A percentile compares a stretch with the other conserved stretches of the same genome.
Conservation (phyloP, 2,113 vertebrate species). For the Hippocampus abdominalis region DNA sequence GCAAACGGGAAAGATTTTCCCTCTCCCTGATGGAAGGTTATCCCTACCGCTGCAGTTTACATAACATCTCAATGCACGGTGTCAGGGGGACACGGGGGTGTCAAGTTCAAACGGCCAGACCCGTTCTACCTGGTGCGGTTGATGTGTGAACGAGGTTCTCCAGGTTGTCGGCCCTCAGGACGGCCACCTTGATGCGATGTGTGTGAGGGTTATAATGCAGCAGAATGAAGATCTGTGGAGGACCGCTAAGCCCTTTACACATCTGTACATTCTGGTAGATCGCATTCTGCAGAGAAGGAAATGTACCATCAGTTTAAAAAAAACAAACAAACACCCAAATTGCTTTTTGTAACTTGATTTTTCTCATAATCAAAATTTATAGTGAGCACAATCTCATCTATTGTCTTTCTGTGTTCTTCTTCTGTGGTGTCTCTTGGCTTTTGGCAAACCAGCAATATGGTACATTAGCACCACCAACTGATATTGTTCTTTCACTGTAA, state of each 20-base stretch:
- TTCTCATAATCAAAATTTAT: no score
- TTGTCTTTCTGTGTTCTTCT: no score
- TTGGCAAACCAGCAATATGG: not conserved
- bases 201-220: constrained; percentile 68
- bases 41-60: constrained; percentile 18
- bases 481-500: not conserved
- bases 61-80: constrained; percentile 20
- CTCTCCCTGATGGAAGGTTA: constrained; percentile 40
- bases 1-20: constrained; percentile 64
- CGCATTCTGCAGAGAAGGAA: constrained; percentile 43
- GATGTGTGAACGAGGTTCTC: constrained; percentile 29
- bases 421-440: not conserved
- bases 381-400: no score
- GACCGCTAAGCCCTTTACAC: not conserved
- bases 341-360: no score
- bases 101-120: not conserved
- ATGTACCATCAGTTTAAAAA: not conserved
- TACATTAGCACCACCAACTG: not conserved
- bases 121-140: constrained; percentile 53
- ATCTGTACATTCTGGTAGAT: constrained; percentile 22
- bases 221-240: constrained; percentile 57
- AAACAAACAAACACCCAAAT: no score
- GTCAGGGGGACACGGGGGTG: not conserved
- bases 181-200: constrained; percentile 66
- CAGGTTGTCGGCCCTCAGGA: constrained; percentile 67